Base-by-base conservation (phyloP, 1,140 invertebrate species). In the Ganaspis sp. region DNA sequence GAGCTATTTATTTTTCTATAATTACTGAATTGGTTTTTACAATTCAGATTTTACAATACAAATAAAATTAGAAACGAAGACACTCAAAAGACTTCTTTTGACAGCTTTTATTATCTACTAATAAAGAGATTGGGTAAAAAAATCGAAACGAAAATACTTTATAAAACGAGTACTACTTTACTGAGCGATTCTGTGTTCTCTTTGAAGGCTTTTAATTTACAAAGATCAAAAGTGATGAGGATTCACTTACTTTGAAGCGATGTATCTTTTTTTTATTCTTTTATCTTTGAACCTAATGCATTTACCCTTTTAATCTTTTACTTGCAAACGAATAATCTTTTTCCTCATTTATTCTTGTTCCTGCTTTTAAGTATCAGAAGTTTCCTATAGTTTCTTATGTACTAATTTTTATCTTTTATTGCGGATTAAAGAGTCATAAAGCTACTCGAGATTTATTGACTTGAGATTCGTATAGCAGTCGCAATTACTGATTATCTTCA, bases 271-370 rank as follows among this genome's bases (percentile, higher is more conserved):
- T 17, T 49, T 49, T 49, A 49, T 49, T 49, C 45, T 49, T 49
- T 49, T 49, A 49, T 49, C 45, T 4, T 49, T 49, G 45, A 15
- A 2, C 38, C n/a, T 17, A 49, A 5, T 49, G 45, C 45, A 49
- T 49, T 49, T 49, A 49, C 45, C 12, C 45, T 17, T 49, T 49
- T 49, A 49, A 49, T 49, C 45, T 45, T 45, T n/a, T n/a, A 45
- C 40, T n/a, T 45, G 76, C 40, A 73, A 75, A 75, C 73, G 64
- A 78, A 75, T 70, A 75, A 78, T 70, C 69, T 71, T 71, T 75
- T 69, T 78, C 70, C 42, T 69, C 73, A 49, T 49, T 49, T 49
- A 49, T 69, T 78, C 54, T 69, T 73, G 76, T 70, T 75, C 17
- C 34, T 70, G 58, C 75, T 78, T 75, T 21, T 53, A 3, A 69